Evolutionary conservation across 2,888 invertebrate genomes (phyloP).

Genomic region (Proisotoma minuta): DNA sequence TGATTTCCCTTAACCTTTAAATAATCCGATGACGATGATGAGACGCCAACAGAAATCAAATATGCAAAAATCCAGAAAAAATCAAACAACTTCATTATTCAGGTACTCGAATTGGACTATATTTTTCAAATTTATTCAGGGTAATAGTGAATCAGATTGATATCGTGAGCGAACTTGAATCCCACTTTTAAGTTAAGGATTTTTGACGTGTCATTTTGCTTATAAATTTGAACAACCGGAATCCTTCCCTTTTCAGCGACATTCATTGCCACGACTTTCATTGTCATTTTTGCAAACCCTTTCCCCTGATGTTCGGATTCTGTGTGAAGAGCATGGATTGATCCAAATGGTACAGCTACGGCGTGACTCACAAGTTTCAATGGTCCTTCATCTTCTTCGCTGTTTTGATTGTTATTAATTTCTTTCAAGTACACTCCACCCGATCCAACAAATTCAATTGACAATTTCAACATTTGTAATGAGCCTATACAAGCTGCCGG

Average conservation of each 20-base stretch:
- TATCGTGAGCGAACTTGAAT: background rate
- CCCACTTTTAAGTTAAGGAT: background rate
- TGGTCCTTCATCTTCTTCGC: background rate
- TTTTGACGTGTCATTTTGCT: background rate
- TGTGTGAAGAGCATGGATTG: background rate
- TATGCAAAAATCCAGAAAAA: background rate
- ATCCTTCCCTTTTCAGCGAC: background rate
- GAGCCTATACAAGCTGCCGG: background rate
- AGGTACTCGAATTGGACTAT: background rate
- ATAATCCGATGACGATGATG: conserved; percentile 16
- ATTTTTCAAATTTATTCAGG: background rate
- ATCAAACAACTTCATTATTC: background rate
- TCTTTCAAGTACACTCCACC: background rate
- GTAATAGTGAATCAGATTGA: background rate
- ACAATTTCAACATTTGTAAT: background rate
- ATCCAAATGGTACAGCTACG: background rate
- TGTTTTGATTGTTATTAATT: background rate
- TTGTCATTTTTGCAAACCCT: background rate
- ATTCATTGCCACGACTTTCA: background rate
- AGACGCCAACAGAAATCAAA: background rate
- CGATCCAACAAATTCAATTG: background rate
- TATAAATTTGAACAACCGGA: background rate
- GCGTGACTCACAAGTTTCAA: background rate
- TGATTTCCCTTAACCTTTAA: conserved; percentile 35
- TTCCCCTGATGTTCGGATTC: background rate